phyloP scores from a whole-genome alignment of 2,888 invertebrate species.

The Neoaliturus tenellus region DNA sequence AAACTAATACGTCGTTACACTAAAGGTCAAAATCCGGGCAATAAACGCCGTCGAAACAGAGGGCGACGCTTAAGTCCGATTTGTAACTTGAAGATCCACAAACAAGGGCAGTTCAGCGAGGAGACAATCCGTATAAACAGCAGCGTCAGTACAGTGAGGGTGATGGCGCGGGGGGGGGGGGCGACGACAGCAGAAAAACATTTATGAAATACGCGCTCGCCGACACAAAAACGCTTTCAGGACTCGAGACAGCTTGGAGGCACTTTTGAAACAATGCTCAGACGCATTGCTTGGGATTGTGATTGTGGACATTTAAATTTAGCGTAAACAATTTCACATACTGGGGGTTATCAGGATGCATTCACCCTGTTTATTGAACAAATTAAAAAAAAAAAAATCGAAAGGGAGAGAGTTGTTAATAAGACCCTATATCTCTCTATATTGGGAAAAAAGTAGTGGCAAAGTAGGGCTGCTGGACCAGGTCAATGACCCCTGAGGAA shows the following conservation, averaged over 20 bases:
- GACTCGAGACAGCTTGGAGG: conserved; percentile 50
- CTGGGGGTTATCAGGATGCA: too few relatives aligned
- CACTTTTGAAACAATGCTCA: not conserved
- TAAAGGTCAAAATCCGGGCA: not conserved
- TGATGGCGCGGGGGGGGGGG: not conserved
- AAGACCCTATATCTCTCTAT: too few relatives aligned
- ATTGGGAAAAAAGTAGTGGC: too few relatives aligned
- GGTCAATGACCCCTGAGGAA: too few relatives aligned
- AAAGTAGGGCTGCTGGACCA: too few relatives aligned
- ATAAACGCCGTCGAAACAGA: conserved; percentile 9
- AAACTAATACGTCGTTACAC: too few relatives aligned
- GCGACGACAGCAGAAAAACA: conserved; percentile 43
- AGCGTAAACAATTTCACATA: too few relatives aligned
- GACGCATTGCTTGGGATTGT: not conserved
- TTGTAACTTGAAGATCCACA: conserved; percentile 17
- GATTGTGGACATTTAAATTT: not conserved
- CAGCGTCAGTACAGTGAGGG: not conserved
- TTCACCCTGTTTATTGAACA: too few relatives aligned
- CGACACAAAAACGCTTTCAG: conserved; percentile 52
- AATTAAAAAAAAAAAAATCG: too few relatives aligned
- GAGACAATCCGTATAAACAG: conserved; percentile 47
- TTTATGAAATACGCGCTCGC: conserved; percentile 49
- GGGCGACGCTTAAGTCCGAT: conserved; percentile 25
- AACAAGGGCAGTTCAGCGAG: conserved; percentile 36
- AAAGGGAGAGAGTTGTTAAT: too few relatives aligned